Evolutionary conservation across 2,888 invertebrate genomes (phyloP).

Genomic region (Caenorhabditis macrosperma): DNA sequence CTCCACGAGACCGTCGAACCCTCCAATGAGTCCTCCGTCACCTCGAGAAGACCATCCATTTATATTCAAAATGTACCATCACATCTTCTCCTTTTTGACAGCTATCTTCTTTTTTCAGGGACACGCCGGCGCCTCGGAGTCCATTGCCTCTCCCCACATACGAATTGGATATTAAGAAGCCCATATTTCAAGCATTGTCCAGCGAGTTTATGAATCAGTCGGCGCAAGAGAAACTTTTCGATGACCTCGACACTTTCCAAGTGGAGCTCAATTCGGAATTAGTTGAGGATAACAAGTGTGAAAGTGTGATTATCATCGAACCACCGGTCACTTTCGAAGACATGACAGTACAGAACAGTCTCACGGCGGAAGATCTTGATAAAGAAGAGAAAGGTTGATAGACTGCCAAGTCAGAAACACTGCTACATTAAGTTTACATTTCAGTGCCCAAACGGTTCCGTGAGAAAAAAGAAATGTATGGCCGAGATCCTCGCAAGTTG

Average conservation of each 20-base stretch:
- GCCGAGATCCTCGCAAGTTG: conserved; percentile 75
- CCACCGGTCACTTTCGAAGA: conserved; percentile 64
- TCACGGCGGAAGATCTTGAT: conserved; percentile 22
- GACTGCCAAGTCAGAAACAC: not conserved
- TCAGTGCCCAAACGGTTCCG: conserved; percentile 75
- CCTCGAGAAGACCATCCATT: conserved; percentile 61
- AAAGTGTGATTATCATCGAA: conserved; percentile 64
- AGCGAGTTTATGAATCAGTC: conserved; percentile 58
- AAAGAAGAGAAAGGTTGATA: conserved; percentile 50
- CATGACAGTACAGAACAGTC: conserved; percentile 41
- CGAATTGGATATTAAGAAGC: conserved; percentile 64
- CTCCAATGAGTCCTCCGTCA: conserved; percentile 60
- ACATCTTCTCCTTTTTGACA: not conserved
- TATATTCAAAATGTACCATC: conserved; percentile 57
- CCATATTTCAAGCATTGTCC: conserved; percentile 68
- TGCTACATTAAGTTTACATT: not conserved
- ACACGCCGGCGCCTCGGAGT: conserved; percentile 38
- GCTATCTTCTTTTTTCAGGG: conserved; percentile 29
- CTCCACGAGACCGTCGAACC: conserved; percentile 43
- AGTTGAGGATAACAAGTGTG: conserved; percentile 59
- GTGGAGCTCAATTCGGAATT: conserved; percentile 50
- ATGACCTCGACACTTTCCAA: conserved; percentile 47
- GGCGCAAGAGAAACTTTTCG: conserved; percentile 59
- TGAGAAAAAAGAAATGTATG: conserved; percentile 79
- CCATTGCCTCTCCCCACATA: conserved; percentile 39